Percentiles rank a stretch among this genome's conserved stretches.
Evolutionary conservation across 2,888 invertebrate genomes (phyloP).

Genomic region (Germaria angustata): DNA sequence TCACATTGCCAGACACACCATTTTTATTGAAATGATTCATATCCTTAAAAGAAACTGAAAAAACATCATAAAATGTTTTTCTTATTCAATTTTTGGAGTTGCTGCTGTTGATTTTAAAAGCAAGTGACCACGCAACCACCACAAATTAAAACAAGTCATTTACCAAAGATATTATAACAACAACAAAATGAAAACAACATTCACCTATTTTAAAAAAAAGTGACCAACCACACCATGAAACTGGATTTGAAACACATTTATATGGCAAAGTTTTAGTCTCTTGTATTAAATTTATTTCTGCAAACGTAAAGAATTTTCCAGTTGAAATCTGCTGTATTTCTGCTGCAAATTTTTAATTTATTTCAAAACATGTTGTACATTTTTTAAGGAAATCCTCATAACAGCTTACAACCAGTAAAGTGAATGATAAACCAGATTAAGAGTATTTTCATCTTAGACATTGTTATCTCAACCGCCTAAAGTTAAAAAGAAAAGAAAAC

Average conservation of each 20-base stretch:
- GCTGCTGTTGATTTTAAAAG: background rate
- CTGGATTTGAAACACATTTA: slow-evolving; percentile 49
- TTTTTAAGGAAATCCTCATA: slow-evolving; percentile 64
- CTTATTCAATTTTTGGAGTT: background rate
- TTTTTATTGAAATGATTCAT: slow-evolving; percentile 43
- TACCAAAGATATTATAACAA: slow-evolving; percentile 26
- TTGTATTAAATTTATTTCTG: slow-evolving; percentile 3
- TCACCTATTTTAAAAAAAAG: slow-evolving; percentile 36
- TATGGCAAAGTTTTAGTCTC: slow-evolving; percentile 2
- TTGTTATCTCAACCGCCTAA: slow-evolving; percentile 39
- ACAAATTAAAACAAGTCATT: slow-evolving; percentile 57
- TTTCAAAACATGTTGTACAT: slow-evolving; percentile 35
- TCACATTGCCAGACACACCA: background rate
- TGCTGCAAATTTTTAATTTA: slow-evolving; percentile 3
- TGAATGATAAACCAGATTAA: slow-evolving; percentile 62
- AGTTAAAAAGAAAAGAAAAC: slow-evolving; percentile 1
- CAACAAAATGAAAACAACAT: slow-evolving; percentile 56
- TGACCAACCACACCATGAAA: slow-evolving; percentile 45
- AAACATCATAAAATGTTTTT: slow-evolving; percentile 8
- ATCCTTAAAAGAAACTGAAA: slow-evolving; percentile 47
- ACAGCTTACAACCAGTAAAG: slow-evolving; percentile 2
- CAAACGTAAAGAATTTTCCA: slow-evolving; percentile 61
- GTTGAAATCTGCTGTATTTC: slow-evolving; percentile 4
- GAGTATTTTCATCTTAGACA: slow-evolving; percentile 39
- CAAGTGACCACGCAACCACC: slow-evolving; percentile 59